Evolutionary conservation across 2,888 invertebrate species (phyloP).

Genomic region (Dilophus febrilis): DNA sequence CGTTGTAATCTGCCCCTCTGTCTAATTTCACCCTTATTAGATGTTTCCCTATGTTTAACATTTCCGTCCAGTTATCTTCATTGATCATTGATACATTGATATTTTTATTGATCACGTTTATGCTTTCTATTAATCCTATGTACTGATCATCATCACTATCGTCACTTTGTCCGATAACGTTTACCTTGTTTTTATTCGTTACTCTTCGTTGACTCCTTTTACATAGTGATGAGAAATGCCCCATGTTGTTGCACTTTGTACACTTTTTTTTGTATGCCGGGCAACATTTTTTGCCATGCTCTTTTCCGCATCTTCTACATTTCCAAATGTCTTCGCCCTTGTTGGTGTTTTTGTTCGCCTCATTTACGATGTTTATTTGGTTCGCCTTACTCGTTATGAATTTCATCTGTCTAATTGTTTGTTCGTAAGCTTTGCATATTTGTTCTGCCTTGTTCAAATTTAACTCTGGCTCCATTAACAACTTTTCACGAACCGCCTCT

Average conservation of each 20-base stretch:
- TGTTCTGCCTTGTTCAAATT: background rate
- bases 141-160: too few relatives aligned
- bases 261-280: background rate
- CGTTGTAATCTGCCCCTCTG: constrained; percentile 6
- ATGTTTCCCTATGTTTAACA: background rate
- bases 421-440: background rate
- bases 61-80: background rate
- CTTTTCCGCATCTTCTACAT: background rate
- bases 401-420: background rate
- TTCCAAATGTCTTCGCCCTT: background rate
- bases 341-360: too few relatives aligned
- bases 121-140: too few relatives aligned
- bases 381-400: background rate
- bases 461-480: background rate
- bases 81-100: too few relatives aligned
- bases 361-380: background rate
- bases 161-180: too few relatives aligned
- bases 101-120: too few relatives aligned
- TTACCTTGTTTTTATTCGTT: too few relatives aligned
- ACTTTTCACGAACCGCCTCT: background rate
- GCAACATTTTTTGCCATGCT: background rate
- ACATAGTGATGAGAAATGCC: constrained; percentile 1
- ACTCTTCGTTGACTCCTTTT: too few relatives aligned
- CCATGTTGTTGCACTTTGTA: background rate
- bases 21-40: background rate